Percentiles rank a stretch among this genome's conserved stretches.
Evolutionary conservation across 1,140 invertebrate species (phyloP).

Genomic region (Centruroides vittatus): DNA sequence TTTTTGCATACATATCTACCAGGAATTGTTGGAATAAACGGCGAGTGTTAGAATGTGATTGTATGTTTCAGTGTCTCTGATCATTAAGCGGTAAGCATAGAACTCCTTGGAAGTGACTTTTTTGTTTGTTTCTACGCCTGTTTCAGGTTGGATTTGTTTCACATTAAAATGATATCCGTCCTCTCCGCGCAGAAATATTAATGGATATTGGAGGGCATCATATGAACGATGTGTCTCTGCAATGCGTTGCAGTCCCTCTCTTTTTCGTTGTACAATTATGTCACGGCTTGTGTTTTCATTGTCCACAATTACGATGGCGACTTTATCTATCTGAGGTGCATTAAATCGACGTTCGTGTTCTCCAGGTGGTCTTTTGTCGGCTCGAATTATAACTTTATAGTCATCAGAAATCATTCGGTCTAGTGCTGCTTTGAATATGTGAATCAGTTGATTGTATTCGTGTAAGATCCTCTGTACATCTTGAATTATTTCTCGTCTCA

Average conservation of each 20-base stretch:
- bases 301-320: constrained; percentile 30
- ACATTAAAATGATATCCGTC: constrained; percentile 13
- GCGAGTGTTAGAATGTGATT: constrained; percentile 17
- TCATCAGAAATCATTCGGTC: constrained; percentile 1
- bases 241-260: constrained; percentile 12
- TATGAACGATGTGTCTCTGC: constrained; percentile 18
- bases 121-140: neutral
- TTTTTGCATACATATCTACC: constrained; percentile 14
- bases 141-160: constrained; percentile 1
- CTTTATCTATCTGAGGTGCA: constrained; percentile 30
- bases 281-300: constrained; percentile 27
- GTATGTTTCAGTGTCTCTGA: constrained; percentile 14
- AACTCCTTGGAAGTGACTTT: constrained; percentile 3
- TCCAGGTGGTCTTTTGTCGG: constrained; percentile 24
- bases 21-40: constrained; percentile 14
- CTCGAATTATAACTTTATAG: neutral
- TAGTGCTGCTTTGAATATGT: neutral
- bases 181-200: too few species aligned
- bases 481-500: neutral
- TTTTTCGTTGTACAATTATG: constrained; percentile 27
- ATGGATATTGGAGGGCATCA: too few species aligned
- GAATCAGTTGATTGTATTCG: neutral
- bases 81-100: neutral
- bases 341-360: constrained; percentile 26
- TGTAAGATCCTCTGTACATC: neutral